Base-by-base conservation (phyloP, 2,888 invertebrate genomes). In the Ceramica pisi region DNA sequence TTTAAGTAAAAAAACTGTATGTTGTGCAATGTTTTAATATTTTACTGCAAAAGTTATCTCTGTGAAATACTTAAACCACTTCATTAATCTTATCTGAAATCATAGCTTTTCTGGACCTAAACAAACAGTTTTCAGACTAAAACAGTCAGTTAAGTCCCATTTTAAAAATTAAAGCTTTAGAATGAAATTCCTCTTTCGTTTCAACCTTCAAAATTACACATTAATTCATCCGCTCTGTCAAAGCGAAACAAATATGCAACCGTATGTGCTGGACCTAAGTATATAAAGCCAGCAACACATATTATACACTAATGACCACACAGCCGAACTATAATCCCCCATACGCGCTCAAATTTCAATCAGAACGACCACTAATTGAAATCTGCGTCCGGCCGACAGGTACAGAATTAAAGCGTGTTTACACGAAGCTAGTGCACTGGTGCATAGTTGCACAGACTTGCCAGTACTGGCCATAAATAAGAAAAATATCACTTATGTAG, bases 351-450 rank as follows among this genome's bases (percentile, higher is more conserved):
- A 56, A 64, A 71, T 75, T 71, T 68, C 80, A 75, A 79, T 79
- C 75, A 80, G 76, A 41, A 38, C 12, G 7, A 12, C 61, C 71
- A 35, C 80, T 80, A 80, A 80, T 80, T 80, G 80, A 80, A 75
- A 68, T 53, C 75, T 62, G 67, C 53, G 80, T 67, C 75, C 78
- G 55, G 61, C 46, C 60, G 67, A 21, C 79, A 80, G 79, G 79
- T 80, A 80, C 48, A 48, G 55, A 46, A 57, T 57, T 8, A 57
- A 2, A 38, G 21, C 21, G 57, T 8, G 57, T 57, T 57, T 57
- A 16, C 8, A 57, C 14, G 14, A 14, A 38, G 57, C 56, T 2
- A 57, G 38, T 57, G 38, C 14, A 21, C 14, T 57, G 14, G 38
- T 0, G 21, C 38, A n/a, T 9, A 57, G 38, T 55, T 0, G 1